Evolutionary conservation across 2,113 vertebrate genomes (phyloP), one percentile per base, ranked within the genome.

Genomic region (Ia io): DNA sequence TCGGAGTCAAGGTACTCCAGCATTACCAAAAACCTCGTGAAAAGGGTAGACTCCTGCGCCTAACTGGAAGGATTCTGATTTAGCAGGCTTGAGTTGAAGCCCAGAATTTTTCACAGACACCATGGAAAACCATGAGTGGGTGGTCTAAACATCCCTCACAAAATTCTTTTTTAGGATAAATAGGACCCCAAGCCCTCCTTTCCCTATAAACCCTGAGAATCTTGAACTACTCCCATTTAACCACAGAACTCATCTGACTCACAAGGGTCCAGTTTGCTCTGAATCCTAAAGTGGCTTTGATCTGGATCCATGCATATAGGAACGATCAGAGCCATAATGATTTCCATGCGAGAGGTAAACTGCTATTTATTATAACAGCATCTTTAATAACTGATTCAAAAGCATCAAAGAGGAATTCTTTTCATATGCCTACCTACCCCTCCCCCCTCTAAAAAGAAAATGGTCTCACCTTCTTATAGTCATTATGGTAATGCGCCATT

Each of bases 401-500:
- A 80, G 17, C 40, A 95, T 37, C 2, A 59, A 1, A 92, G 67
- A 82, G 12, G 91, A 53, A 86, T 61, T 71, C 3, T 95, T 92
- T 83, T 76, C 47, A 44, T 56, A 70, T 59, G 10, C 47, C 11
- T 74, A 17, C 40, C 51, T 70, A 69, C 7, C 77, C 35, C 35
- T 44, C 40, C 53, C 35, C 93, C 51, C 53, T 80, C 69, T 65
- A 89, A 80, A 93, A 84, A 86, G 22, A 86, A 3, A 51, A 65
- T n/a, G 20, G 2, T 44, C 97, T 97, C 93, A 97, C 97, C 97
- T 97, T 94, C 90, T 83, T 53, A 77, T 80, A 92, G 69, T 70
- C 5, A 5, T 78, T 63, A 73, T n/a, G 37, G 74, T 84, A 67
- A 80, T 93, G 47, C 11, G 83, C 40, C 96, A 95, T 97, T 95